Evolutionary conservation across 2,113 vertebrate species (phyloP), one percentile per base, ranked within the genome.

Genomic region (Butastur rufipennis): DNA sequence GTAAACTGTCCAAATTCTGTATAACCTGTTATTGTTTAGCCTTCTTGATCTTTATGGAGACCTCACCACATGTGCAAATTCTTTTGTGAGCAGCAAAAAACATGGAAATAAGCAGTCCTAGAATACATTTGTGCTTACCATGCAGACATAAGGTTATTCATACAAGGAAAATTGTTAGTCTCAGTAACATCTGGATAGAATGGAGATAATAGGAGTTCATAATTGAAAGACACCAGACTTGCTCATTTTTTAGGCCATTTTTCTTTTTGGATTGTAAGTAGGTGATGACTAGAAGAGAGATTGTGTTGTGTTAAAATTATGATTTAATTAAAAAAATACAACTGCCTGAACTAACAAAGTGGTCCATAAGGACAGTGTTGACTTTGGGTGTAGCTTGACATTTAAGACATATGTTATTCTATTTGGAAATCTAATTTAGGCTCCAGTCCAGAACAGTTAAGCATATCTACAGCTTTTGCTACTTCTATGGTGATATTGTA

Each of bases 341-440:
- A 52, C 61, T 81, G 17, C 36, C 67, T 81, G 67, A 65, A 78
- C 52, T 53, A 53, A 79, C 11, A 88, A 68, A 85, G 27, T 56
- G 13, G 40, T 75, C 71, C 82, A 56, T 82, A 75, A 95, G 74
- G 85, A 59, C 59, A 85, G 36, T 59, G 70, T 75, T 90, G 92
- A 90, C 79, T 92, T 88, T 77, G 77, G 79, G 31, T 61, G 23
- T 38, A 80, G 48, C 40, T 92, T 82, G 84, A 88, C 58, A 82
- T 92, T 93, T 80, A 75, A 82, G 56, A 66, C 89, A 78, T 86
- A 91, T 75, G 81, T 91, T 94, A 65, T 48, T 95, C 31, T 92
- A 17, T 80, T 77, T 73, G 74, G 32, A 94, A 86, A 67, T 87
- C 29, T 85, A 82, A 74, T 82, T 85, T 65, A 85, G 79, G 70